Conservation (phyloP, 2,113 vertebrate species). For the Nothocercus julius region DNA sequence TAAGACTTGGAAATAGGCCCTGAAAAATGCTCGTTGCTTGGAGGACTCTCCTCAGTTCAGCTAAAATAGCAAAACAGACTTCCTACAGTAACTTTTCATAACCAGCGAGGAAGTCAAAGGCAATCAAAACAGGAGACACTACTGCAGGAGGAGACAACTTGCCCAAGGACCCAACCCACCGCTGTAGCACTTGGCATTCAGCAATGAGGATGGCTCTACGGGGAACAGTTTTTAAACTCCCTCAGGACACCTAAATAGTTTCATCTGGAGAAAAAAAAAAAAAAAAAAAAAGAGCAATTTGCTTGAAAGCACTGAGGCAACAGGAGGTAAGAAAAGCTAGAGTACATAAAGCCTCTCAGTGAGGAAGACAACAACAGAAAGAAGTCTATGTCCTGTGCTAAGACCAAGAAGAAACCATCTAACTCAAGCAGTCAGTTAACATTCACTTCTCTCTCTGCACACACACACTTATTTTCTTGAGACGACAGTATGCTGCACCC, state of each 20-base stretch:
- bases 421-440: not conserved
- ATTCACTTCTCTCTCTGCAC: not conserved
- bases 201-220: not conserved
- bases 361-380: not conserved
- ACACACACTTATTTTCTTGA: not conserved
- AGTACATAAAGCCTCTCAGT: not conserved
- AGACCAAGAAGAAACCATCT: not conserved
- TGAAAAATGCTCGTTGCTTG: not conserved
- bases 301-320: not conserved
- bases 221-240: not conserved
- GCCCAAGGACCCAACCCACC: not conserved
- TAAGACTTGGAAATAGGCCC: not conserved
- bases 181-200: not conserved
- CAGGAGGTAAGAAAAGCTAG: not conserved
- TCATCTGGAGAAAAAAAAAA: not conserved
- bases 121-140: not conserved
- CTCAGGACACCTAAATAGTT: not conserved
- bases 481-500: not conserved
- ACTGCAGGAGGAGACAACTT: not conserved
- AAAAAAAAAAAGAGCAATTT: not conserved
- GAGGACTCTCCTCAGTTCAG: not conserved
- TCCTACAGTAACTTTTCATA: not conserved
- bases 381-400: not conserved
- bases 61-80: fast-evolving
- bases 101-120: not conserved